Percentiles rank a stretch among this genome's conserved stretches.
Evolutionary conservation across 92 coral and sea anemone genomes (phyloP).

Genomic region (Pocillopora meandrina): DNA sequence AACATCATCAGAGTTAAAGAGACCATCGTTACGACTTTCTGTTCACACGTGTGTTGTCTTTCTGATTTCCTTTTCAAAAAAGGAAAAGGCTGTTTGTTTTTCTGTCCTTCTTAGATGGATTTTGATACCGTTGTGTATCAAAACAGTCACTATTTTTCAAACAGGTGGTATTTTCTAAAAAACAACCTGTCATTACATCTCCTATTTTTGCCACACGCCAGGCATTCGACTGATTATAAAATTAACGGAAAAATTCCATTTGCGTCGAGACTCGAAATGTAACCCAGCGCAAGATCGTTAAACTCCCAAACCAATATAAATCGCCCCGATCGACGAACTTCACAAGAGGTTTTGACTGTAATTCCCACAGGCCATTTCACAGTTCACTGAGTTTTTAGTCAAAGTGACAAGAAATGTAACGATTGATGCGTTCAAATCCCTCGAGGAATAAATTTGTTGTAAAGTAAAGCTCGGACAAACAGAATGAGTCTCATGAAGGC

Average conservation of each 20-base stretch:
- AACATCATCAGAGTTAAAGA: too few species aligned
- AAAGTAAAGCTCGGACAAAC: conserved; percentile 19
- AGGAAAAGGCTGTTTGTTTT: neutral
- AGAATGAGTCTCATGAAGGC: neutral
- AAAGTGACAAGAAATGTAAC: neutral
- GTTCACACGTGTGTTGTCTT: too few species aligned
- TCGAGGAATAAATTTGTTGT: conserved; percentile 26
- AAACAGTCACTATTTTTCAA: conserved; percentile 4
- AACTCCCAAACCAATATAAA: neutral
- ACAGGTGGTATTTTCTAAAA: conserved; percentile 23
- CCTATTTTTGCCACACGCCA: conserved; percentile 36
- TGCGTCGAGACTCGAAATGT: neutral
- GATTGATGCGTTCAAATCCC: conserved; percentile 20
- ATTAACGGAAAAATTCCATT: neutral
- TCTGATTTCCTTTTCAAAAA: neutral
- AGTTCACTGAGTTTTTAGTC: conserved; percentile 25
- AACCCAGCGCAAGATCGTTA: neutral
- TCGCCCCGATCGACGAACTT: neutral
- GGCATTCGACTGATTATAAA: neutral
- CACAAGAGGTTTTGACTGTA: neutral
- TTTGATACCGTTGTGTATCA: neutral
- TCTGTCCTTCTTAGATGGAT: conserved; percentile 1
- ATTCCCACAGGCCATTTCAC: conserved; percentile 15
- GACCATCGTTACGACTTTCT: too few species aligned
- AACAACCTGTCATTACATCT: neutral